A percentile compares a stretch with the other conserved stretches of the same genome.
These are phyloP conservation scores for Dolichomitus sp. DNA, from an alignment of 2,888 invertebrate species.

Conservation along the genomic window DNA sequence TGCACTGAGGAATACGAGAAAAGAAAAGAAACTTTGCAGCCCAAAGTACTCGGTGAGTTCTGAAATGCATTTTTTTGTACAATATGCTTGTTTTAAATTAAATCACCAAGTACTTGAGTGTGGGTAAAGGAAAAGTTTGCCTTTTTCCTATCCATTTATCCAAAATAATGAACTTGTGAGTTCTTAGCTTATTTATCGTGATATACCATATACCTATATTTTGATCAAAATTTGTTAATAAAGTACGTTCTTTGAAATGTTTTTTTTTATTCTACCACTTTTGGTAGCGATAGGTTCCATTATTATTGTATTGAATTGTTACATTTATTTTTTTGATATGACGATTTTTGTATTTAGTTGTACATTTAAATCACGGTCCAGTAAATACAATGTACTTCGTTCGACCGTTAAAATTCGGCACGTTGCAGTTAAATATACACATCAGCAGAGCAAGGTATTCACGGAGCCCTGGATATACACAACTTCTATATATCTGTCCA, in stretches of 20 bases:
- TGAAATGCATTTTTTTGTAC: background rate
- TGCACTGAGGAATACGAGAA: background rate
- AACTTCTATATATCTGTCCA: slow-evolving; percentile 3
- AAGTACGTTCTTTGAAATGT: no score
- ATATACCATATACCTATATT: no score
- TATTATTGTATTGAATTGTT: background rate
- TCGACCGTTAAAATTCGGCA: background rate
- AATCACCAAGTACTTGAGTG: background rate
- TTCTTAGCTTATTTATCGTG: no score
- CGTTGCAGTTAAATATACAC: background rate
- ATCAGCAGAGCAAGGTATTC: slow-evolving; percentile 7
- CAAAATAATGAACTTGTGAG: no score
- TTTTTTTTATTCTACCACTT: no score
- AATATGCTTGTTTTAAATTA: background rate
- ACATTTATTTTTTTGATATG: no score
- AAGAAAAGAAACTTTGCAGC: slow-evolving; percentile 25
- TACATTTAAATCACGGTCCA: background rate
- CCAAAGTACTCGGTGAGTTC: background rate
- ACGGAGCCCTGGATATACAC: background rate
- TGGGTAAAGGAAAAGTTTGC: background rate
- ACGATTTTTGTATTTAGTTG: background rate
- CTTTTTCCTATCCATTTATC: background rate
- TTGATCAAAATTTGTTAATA: no score
- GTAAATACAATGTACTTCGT: slow-evolving; percentile 17
- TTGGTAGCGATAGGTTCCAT: no score